Percentiles rank a stretch among this genome's conserved stretches.
phyloP scores from a whole-genome alignment of 2,797 vertebrate species.

The Chrysocyon brachyurus region DNA sequence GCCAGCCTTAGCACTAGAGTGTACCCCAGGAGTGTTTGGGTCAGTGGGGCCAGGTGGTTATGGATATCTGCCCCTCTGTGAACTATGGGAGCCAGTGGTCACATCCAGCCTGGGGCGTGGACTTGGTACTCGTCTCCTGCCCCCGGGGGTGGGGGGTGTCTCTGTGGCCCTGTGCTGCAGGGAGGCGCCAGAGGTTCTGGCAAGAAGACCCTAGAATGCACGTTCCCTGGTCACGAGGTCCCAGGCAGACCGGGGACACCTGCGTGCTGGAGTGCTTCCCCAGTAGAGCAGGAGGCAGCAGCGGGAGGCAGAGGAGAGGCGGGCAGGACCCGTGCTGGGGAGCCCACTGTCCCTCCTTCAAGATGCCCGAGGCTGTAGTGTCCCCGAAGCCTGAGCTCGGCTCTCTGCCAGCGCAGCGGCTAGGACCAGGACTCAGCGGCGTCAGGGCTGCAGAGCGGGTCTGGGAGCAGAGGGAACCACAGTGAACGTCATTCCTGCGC shows the following conservation, averaged over 20 bases:
- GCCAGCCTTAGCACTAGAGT: background rate
- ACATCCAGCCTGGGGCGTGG: background rate
- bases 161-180: background rate
- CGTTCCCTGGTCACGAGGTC: background rate
- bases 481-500: fast-evolving
- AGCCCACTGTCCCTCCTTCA: background rate
- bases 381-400: fast-evolving
- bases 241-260: background rate
- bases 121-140: background rate
- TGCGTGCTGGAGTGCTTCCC: fast-evolving
- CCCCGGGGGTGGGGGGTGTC: too few species aligned
- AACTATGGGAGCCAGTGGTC: background rate
- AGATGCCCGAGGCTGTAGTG: background rate
- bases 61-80: background rate
- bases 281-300: fast-evolving
- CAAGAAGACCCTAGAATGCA: too few species aligned
- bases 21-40: background rate
- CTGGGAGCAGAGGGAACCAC: fast-evolving
- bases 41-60: too few species aligned
- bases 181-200: background rate
- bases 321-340: fast-evolving
- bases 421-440: background rate
- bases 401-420: fast-evolving
- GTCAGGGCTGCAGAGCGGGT: background rate
- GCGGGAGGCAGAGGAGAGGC: fast-evolving